Conservation (phyloP, 92 coral and sea anemone genomes). For the Zoanthus gigantus region DNA sequence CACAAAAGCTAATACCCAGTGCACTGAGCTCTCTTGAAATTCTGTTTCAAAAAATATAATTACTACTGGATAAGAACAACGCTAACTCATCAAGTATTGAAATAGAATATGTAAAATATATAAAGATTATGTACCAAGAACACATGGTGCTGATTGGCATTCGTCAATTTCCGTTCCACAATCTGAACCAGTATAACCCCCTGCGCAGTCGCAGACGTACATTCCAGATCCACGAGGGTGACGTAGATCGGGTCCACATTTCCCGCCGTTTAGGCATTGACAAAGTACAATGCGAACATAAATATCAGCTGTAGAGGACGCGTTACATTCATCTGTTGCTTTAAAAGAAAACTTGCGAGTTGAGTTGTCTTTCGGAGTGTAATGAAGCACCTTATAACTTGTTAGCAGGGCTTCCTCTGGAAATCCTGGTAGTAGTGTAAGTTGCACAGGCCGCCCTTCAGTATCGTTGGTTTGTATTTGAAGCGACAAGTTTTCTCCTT, state of each 20-base stretch:
- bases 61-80: too few relatives aligned
- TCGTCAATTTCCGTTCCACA: slow-evolving; percentile 37
- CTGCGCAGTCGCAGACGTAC: slow-evolving; percentile 42
- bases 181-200: slow-evolving; percentile 17
- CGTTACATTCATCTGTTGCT: slow-evolving; percentile 43
- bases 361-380: slow-evolving; percentile 21
- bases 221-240: slow-evolving; percentile 39
- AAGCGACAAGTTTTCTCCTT: slow-evolving; percentile 13
- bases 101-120: neutral
- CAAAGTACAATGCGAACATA: slow-evolving; percentile 20
- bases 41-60: too few relatives aligned
- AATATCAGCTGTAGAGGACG: slow-evolving; percentile 29
- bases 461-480: slow-evolving; percentile 36
- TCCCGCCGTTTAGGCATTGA: slow-evolving; percentile 36
- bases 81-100: too few relatives aligned
- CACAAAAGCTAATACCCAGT: too few relatives aligned
- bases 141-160: slow-evolving; percentile 43
- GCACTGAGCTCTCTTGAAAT: too few relatives aligned
- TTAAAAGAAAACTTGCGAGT: slow-evolving; percentile 19
- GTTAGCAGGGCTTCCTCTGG: slow-evolving; percentile 37
- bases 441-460: slow-evolving; percentile 44
- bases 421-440: slow-evolving; percentile 24
- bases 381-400: slow-evolving; percentile 27
- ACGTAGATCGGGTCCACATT: slow-evolving; percentile 43
- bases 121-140: slow-evolving; percentile 25